Base-by-base conservation (phyloP, 1,140 invertebrate genomes). In the Drosophila watanabei region DNA sequence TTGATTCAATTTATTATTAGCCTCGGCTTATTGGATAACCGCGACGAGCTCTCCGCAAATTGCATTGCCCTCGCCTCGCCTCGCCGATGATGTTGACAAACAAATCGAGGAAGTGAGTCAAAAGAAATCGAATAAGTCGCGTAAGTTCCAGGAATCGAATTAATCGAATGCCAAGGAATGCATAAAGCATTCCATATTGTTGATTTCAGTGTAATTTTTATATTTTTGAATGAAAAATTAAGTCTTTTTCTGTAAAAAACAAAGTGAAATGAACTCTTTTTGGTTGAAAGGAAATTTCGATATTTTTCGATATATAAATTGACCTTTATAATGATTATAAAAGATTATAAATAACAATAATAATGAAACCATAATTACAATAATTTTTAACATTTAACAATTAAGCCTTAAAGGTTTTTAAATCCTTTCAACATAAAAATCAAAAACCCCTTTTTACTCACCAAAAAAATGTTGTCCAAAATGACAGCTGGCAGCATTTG, bases 1-100 rank as follows among this genome's bases (percentile, higher is more conserved):
- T 89, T 88, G 78, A 88, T 88, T 89, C 77, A 72, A 88, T 88
- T 89, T 88, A 88, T 85, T 81, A 88, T 84, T 76, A 75, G 63
- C 49, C 39, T 18, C 37, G 16, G 24, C 41, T 51, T 56, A 77
- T 77, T 77, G 45, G 49, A 77, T 76, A 66, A 61, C 66, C 16
- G 32, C 41, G 16, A 41, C 51, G 28, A 37, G 39, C 66, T 10
- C 66, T 10, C 32, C 9, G 33, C 39, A 61, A 62, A 45, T 73
- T 54, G 69, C 48, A 75, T 62, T 71, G 35, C 66, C 32, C 35
- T 41, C 18, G 24, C 24, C 35, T 41, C 18, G 24, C 24, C 24
- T 24, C 24, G 20, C 37, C 54, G 14, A n/a, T 10, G 33, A 37
- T 24, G 61, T 66, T 18, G 33, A 39, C 28, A 39, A 24, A 45